These are phyloP conservation scores for Kuschelorhynchus macadamiae DNA, from an alignment of 2,888 invertebrate genomes.

Conservation along the genomic window DNA sequence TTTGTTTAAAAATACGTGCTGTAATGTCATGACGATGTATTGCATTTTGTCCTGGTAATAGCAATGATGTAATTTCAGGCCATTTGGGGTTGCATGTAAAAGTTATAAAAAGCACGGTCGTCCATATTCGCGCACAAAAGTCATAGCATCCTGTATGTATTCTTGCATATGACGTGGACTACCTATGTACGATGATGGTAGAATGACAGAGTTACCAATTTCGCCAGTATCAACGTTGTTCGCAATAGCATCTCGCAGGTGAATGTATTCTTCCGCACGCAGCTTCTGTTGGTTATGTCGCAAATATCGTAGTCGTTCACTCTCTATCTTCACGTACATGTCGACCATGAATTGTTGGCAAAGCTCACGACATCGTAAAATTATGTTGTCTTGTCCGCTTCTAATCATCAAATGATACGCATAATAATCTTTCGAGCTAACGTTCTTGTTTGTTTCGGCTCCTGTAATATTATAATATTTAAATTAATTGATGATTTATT, in stretches of 20 bases:
- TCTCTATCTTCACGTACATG: slow-evolving; percentile 19
- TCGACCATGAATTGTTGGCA: slow-evolving; percentile 1
- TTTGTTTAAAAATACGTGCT: slow-evolving; percentile 20
- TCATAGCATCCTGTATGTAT: slow-evolving; percentile 61
- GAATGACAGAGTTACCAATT: background rate
- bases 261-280: slow-evolving; percentile 17
- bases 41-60: slow-evolving; percentile 7
- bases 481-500: background rate
- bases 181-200: slow-evolving; percentile 57
- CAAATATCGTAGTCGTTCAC: background rate
- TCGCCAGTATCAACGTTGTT: background rate
- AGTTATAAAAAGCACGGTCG: slow-evolving; percentile 58
- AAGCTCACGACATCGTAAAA: background rate
- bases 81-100: slow-evolving; percentile 57
- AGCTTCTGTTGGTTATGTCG: background rate
- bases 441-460: slow-evolving; percentile 16
- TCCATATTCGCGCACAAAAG: slow-evolving; percentile 62
- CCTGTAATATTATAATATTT: slow-evolving; percentile 11
- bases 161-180: slow-evolving; percentile 61
- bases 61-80: background rate
- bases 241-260: slow-evolving; percentile 6
- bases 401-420: slow-evolving; percentile 15
- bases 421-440: slow-evolving; percentile 14
- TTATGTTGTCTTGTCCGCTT: background rate
- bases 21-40: slow-evolving; percentile 22